Conservation (phyloP, 2,113 vertebrate genomes). For the Nothocercus nigrocapillus region DNA sequence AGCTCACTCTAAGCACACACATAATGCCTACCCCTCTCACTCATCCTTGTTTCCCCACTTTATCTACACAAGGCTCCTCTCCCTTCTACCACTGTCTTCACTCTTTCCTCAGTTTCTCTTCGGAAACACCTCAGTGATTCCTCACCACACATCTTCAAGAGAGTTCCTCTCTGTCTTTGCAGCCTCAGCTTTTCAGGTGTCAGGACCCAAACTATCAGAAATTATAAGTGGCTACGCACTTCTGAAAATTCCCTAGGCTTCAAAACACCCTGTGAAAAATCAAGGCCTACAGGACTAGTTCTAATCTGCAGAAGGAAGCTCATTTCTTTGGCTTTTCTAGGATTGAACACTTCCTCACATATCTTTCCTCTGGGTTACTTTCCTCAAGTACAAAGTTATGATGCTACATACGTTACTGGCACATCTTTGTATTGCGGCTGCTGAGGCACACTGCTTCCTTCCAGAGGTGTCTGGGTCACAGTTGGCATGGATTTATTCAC, state of each 20-base stretch:
- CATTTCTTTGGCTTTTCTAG: not conserved
- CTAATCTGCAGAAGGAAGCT: not conserved
- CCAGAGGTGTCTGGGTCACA: conserved; percentile 95
- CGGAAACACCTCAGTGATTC: not conserved
- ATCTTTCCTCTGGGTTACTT: not conserved
- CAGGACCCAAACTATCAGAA: not conserved
- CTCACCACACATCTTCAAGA: not conserved
- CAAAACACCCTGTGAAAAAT: not conserved
- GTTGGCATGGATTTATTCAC: conserved; percentile 99
- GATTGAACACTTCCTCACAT: not conserved
- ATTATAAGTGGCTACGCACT: not conserved
- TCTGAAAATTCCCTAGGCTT: not conserved
- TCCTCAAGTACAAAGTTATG: not conserved
- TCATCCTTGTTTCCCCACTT: not conserved
- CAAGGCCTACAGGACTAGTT: not conserved
- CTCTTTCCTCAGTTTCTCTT: not conserved
- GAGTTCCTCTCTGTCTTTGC: not conserved
- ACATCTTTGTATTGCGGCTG: conserved; percentile 97
- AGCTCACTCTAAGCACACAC: not conserved
- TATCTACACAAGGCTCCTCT: not conserved
- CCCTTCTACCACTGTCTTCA: not conserved
- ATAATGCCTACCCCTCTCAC: not conserved
- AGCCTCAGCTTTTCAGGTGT: not conserved
- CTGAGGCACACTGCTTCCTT: conserved; percentile 90
- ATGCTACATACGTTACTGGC: conserved; percentile 88